These are phyloP conservation scores for Pachycephala philippinensis DNA, from an alignment of 2,113 vertebrate genomes.

Conservation along the genomic window DNA sequence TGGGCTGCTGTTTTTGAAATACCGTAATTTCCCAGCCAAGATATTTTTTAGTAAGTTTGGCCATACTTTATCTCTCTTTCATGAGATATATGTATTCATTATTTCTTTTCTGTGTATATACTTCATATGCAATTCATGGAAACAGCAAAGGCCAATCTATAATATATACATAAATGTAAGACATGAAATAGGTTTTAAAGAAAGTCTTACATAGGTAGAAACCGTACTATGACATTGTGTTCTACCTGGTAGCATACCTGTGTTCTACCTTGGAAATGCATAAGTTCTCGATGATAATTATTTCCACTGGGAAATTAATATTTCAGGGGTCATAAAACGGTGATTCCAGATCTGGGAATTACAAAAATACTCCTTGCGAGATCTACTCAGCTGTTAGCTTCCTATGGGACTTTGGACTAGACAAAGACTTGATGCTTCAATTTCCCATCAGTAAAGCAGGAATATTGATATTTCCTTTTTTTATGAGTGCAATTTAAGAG, in stretches of 20 bases:
- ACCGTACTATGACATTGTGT: neutral
- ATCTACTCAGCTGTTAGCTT: neutral
- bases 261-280: neutral
- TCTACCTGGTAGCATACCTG: neutral
- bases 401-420: neutral
- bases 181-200: neutral
- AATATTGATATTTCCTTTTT: neutral
- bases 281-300: neutral
- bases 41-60: neutral
- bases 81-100: neutral
- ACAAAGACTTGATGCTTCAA: neutral
- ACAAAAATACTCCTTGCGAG: neutral
- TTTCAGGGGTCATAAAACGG: neutral
- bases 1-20: neutral
- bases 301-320: slow-evolving; percentile 7
- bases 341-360: neutral
- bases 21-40: neutral
- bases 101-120: neutral
- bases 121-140: neutral
- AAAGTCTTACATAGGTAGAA: neutral
- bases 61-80: neutral
- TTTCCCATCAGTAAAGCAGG: neutral
- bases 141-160: neutral
- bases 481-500: neutral
- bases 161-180: neutral